A percentile compares a stretch with the other conserved stretches of the same genome.
Evolutionary conservation across 2,113 vertebrate genomes (phyloP).

Genomic region (Tichodroma muraria): DNA sequence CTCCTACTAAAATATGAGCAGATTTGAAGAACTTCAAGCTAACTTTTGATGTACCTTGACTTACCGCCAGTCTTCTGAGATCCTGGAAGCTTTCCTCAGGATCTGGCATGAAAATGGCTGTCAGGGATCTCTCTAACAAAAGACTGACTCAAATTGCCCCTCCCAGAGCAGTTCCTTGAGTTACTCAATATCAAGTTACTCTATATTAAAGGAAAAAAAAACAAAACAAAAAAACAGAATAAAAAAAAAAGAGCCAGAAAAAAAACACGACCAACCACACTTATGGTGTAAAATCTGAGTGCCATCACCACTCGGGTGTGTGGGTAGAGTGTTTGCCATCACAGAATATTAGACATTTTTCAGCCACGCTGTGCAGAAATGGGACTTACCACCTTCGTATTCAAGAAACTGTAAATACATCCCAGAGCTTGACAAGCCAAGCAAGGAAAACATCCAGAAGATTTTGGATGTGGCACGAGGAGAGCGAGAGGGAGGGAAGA

Average conservation of each 20-base stretch:
- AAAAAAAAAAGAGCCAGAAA: no score
- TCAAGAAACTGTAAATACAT: background rate
- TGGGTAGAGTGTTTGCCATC: conserved; percentile 33
- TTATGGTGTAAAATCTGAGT: conserved; percentile 17
- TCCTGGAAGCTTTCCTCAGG: background rate
- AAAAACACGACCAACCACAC: background rate
- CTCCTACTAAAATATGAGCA: background rate
- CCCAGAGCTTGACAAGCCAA: background rate
- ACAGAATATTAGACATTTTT: conserved; percentile 35
- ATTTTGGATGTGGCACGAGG: background rate
- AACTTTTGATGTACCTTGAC: background rate
- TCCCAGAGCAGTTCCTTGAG: background rate
- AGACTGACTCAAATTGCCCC: background rate
- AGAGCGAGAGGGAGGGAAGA: background rate
- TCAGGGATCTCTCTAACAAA: background rate
- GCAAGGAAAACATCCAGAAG: background rate
- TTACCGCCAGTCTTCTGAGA: background rate
- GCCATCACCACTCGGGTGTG: background rate
- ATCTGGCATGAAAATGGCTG: background rate
- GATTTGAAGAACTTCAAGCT: background rate
- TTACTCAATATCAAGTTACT: background rate
- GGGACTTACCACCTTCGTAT: background rate
- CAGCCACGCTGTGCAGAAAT: background rate
- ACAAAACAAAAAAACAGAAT: no score
- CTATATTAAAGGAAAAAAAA: background rate